Percentiles rank a stretch among this genome's conserved stretches.
Evolutionary conservation across 2,113 vertebrate species (phyloP).

Genomic region (Gnathonemus echidnorhynchus): DNA sequence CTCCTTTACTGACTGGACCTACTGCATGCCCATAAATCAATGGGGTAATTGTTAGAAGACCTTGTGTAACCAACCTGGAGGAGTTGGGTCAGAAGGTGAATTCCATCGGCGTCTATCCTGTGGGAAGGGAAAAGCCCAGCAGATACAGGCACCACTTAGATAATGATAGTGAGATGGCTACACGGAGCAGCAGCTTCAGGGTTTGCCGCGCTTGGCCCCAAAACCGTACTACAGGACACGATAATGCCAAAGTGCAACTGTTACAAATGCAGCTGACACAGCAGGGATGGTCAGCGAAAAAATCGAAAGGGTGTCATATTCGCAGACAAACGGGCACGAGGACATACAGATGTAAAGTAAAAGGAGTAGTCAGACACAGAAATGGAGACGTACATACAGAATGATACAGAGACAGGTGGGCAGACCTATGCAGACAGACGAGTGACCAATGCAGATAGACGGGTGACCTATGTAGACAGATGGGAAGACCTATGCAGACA

Average conservation of each 20-base stretch:
- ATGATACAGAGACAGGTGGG: neutral
- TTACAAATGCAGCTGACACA: neutral
- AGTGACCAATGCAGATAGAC: neutral
- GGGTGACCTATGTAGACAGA: constrained; percentile 51
- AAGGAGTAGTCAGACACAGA: neutral
- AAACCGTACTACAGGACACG: neutral
- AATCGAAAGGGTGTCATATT: neutral
- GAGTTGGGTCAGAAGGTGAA: constrained; percentile 73
- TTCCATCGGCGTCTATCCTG: constrained; percentile 81
- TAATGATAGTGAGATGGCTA: neutral
- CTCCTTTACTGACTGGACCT: neutral
- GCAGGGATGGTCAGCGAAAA: neutral
- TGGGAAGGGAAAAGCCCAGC: neutral
- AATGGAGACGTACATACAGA: neutral
- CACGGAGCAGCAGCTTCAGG: neutral
- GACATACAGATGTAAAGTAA: neutral
- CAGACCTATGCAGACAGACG: neutral
- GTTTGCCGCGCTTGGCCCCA: neutral
- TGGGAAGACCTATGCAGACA: neutral
- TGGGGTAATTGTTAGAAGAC: neutral
- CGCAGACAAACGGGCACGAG: neutral
- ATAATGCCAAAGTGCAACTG: neutral
- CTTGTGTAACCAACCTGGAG: constrained; percentile 66
- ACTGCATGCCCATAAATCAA: neutral
- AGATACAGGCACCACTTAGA: neutral